Evolutionary conservation across 2,113 vertebrate genomes (phyloP), one percentile per base, ranked within the genome.

Genomic region (Beaufortia kweichowensis): DNA sequence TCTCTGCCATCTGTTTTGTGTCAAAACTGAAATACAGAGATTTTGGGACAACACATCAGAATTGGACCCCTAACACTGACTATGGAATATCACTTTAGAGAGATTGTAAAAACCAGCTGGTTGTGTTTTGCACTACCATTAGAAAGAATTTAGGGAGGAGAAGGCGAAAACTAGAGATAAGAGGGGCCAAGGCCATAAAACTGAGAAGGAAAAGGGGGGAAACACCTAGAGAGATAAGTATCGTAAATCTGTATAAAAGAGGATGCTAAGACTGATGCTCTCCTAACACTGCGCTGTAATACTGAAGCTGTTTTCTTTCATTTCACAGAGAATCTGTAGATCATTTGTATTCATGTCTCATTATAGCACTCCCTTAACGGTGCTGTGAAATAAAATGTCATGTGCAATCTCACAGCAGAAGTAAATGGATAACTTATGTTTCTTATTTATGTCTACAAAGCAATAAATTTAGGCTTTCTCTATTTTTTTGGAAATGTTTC

Each of bases 1-100:
- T 48, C 10, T 64, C 24, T 65, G 59, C 21, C 35, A 80, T 76
- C 64, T 56, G 56, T 61, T 15, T 76, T 70, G 26, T 63, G 31
- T 62, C 71, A 23, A 69, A 67, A 9, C 39, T 17, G 15, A 19
- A 62, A 35, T 59, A 21, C 28, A 59, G 35, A 68, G 12, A 15
- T 67, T 67, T 53, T 53, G 48, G 19, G 19, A 21, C 48, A n/a
- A 53, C 19, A 53, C 6, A 9, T 53, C 19, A 53, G 19, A 53
- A 53, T n/a, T 17, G 15, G 4, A 8, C n/a, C 48, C 6, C 6
- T n/a, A 6, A 5, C 19, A n/a, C n/a, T 8, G 19, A n/a, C 48
- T 46, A 14, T 46, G 35, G 35, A 39, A 39, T 35, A n/a, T n/a
- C n/a, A n/a, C n/a, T 46, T 12, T 15, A 46, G 14, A 3, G 3